Conservation (phyloP, 2,113 vertebrate species). For the Syngnathus floridae region DNA sequence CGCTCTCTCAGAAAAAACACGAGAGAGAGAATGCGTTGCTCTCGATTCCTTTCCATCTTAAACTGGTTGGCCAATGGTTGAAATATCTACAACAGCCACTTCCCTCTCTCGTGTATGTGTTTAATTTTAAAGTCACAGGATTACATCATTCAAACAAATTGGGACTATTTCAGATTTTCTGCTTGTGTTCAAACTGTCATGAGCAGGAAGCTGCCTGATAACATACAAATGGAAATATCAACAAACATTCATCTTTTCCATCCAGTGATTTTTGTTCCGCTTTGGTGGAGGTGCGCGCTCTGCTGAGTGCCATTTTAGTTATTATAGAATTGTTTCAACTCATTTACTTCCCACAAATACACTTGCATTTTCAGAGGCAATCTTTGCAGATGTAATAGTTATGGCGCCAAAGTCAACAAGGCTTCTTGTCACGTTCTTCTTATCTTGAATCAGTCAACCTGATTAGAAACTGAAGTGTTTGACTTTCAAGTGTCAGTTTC, state of each 20-base stretch:
- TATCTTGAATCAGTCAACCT: constrained; percentile 18
- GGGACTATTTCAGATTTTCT: no score
- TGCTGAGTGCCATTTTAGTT: not conserved
- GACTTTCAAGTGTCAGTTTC: constrained; percentile 18
- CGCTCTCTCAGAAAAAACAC: not conserved
- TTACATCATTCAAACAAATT: constrained; percentile 16
- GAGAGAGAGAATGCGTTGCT: not conserved
- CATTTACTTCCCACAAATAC: no score
- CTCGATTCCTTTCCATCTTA: not conserved
- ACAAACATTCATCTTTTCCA: no score
- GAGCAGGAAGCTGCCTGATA: not conserved
- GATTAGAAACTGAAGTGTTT: constrained; percentile 33
- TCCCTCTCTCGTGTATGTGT: not conserved
- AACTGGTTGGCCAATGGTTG: not conserved
- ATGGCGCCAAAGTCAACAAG: constrained; percentile 8
- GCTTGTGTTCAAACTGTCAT: not conserved
- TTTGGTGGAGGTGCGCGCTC: not conserved
- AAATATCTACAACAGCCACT: not conserved
- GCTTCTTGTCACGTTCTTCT: not conserved
- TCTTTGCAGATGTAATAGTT: not conserved
- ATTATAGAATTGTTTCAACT: not conserved
- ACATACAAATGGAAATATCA: not conserved
- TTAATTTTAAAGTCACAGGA: constrained; percentile 37
- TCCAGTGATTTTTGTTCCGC: not conserved
- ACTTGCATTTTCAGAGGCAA: not conserved